These are phyloP conservation scores for Channa striata DNA, from an alignment of 2,797 vertebrate species.

Conservation along the genomic window DNA sequence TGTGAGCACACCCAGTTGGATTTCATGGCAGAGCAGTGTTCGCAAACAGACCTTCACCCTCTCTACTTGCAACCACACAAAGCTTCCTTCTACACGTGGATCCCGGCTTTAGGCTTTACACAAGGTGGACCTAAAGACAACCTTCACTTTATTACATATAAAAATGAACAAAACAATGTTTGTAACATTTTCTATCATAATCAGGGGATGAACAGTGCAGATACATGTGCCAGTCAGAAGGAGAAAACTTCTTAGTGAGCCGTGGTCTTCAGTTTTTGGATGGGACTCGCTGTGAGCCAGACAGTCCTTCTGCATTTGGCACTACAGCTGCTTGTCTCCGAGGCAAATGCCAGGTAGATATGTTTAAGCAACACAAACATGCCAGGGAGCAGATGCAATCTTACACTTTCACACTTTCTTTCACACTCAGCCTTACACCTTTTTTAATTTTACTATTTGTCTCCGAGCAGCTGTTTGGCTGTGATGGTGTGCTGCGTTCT, in stretches of 20 bases:
- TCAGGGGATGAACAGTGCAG: constrained; percentile 91
- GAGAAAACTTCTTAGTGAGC: constrained; percentile 90
- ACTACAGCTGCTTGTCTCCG: constrained; percentile 84
- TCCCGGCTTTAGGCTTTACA: constrained; percentile 85
- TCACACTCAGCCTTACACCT: not conserved
- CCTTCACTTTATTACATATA: not conserved
- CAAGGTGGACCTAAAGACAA: constrained; percentile 80
- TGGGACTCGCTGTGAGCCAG: constrained; percentile 90
- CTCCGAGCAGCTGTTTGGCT: constrained; percentile 89
- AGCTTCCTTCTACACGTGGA: constrained; percentile 89
- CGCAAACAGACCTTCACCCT: constrained; percentile 86
- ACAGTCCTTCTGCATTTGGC: constrained; percentile 45
- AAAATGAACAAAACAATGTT: not conserved
- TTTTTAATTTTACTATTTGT: constrained; percentile 20
- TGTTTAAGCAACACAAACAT: not conserved
- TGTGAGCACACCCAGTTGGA: constrained; percentile 88
- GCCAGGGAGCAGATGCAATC: not conserved
- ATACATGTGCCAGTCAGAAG: constrained; percentile 89
- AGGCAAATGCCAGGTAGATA: constrained; percentile 90
- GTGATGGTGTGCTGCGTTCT: constrained; percentile 91
- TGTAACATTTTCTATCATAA: not conserved
- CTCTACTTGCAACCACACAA: constrained; percentile 79
- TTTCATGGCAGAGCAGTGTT: constrained; percentile 94
- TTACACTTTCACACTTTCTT: not conserved
- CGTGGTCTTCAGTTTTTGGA: constrained; percentile 90